Evolutionary conservation across 2,888 invertebrate species (phyloP), one percentile per base, ranked within the genome.

Genomic region (Mongoloraphidia duomilia): DNA sequence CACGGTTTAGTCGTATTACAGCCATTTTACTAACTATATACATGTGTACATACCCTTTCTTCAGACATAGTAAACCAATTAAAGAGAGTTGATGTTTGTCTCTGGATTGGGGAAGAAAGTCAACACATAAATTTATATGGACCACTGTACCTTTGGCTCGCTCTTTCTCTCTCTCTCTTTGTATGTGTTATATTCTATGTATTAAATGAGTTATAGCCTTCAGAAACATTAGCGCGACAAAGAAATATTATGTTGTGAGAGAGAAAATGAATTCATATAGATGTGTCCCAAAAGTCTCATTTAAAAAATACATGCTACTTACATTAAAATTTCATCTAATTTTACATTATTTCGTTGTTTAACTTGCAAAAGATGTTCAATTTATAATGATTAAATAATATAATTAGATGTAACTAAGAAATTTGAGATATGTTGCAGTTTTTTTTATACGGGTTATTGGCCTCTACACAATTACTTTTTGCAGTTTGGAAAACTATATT

Each of bases 171-270:
- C 26, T 26, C 26, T 26, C 26, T 26, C 5, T 26, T 3, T 26
- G 6, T 26, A 26, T 26, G 26, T 42, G 42, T 42, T 17, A 33
- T 42, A 42, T 42, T 42, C 42, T 42, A 42, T 42, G 42, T 42
- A 43, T 35, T 37, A 48, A 59, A 60, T 65, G 64, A 66, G 57
- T 63, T 64, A 66, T 64, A 54, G 63, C 65, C 62, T 63, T 65
- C 65, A 65, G 62, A 63, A 65, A 65, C 66, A 66, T 63, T 64
- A 60, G 63, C 61, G 46, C 49, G 48, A 43, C 43, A 48, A 43
- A 48, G 48, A 48, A 43, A 43, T 46, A 40, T 46, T 44, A 36
- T 39, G 35, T 26, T 46, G 13, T 33, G 39, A 36, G 26, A 33
- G 36, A 44, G 44, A 44, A 36, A 33, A 26, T 26, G 44, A 42